Base-by-base conservation (phyloP, 2,113 vertebrate genomes). In the Narcine bancroftii region DNA sequence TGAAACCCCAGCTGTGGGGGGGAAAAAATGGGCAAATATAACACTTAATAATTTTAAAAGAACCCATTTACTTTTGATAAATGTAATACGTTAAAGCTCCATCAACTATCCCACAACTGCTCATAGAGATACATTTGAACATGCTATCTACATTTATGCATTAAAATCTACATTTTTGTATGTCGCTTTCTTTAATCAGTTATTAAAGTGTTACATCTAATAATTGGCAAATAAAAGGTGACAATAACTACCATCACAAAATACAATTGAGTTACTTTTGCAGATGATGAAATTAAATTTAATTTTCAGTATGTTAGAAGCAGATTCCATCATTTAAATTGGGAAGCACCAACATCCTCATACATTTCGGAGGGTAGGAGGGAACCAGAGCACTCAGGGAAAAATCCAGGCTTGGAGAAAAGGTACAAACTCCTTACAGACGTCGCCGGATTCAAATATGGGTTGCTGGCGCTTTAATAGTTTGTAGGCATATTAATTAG, bases 1-100 rank as follows among this genome's bases (percentile, higher is more conserved):
- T 97, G 87, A 99, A 99, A 73, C 97, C 96, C 26, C 98, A 97
- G 94, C 97, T 98, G 42, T 69, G 95, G 0, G 45, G 92, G 29
- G 93, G 71, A 2, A 87, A 6, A 0, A 2, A 0, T 0, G 0
- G 50, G 19, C 76, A 24, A 92, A 75, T 21, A 69, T 19, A 66
- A 77, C 21, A 47, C 47, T 60, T 53, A 33, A 29, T 56, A 71
- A 4, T 24, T 33, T 77, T 56, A 92, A 53, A 42, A 76, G n/a
- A 50, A 33, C 45, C 10, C 21, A 56, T 47, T 33, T 19, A 79
- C 60, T 60, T 45, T 47, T 33, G 15, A 39, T 39, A 45, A 11
- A 36, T 13, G 45, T 47, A 47, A 92, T 6, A 1, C 33, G 29
- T 50, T n/a, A 29, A 65, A 71, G 63, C 45, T 26, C 94, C 93